Conservation (phyloP, 2,888 invertebrate genomes). For the Allophyes oxyacanthae region DNA sequence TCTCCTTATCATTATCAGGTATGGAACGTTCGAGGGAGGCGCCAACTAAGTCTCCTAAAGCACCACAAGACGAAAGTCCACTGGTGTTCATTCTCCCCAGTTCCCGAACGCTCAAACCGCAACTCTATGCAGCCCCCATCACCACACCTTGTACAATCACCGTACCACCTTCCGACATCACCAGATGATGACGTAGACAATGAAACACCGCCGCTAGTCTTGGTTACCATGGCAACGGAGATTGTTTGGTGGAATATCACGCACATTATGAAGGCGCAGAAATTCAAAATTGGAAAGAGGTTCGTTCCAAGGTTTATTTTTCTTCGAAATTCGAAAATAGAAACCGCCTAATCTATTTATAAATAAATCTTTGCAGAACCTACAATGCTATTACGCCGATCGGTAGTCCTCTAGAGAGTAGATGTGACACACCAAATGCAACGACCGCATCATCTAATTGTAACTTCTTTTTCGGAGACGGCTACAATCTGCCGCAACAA, state of each 20-base stretch:
- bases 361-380: conserved; percentile 67
- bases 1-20: conserved; percentile 68
- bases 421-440: conserved; percentile 53
- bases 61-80: conserved; percentile 88
- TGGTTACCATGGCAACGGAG: conserved; percentile 89
- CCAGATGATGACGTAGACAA: conserved; percentile 55
- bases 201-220: conserved; percentile 80
- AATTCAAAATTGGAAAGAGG: conserved; percentile 67
- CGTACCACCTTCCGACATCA: conserved; percentile 28
- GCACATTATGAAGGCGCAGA: conserved; percentile 69
- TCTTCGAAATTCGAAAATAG: too few relatives aligned
- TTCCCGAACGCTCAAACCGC: conserved; percentile 75
- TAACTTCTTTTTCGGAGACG: conserved; percentile 77
- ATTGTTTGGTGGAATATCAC: conserved; percentile 90
- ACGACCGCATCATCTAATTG: conserved; percentile 43
- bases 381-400: conserved; percentile 77
- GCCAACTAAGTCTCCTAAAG: conserved; percentile 76
- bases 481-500: conserved; percentile 61
- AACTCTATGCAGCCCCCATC: conserved; percentile 48
- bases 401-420: conserved; percentile 69
- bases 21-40: conserved; percentile 83
- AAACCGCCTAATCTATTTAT: too few relatives aligned
- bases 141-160: conserved; percentile 42
- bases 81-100: conserved; percentile 86
- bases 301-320: conserved; percentile 54